Percentiles rank a stretch among this genome's conserved stretches.
These are phyloP conservation scores for Pipa parva DNA, from an alignment of 2,113 vertebrate species.

Conservation along the genomic window DNA sequence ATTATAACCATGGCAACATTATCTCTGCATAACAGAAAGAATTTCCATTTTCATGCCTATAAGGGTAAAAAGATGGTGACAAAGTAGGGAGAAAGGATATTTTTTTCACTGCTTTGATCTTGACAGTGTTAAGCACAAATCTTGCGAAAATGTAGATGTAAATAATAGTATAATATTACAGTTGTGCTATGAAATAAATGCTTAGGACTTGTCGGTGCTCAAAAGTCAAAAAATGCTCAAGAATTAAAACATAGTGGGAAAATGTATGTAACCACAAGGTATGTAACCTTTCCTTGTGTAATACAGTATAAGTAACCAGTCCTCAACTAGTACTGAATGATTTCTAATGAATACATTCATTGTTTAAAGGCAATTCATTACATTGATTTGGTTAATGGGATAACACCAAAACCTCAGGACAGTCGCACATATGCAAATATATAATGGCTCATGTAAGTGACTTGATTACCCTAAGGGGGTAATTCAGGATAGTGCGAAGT, in stretches of 20 bases:
- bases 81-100: slow-evolving; percentile 42
- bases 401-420: too few species aligned
- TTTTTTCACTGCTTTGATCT: slow-evolving; percentile 53
- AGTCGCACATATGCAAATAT: too few species aligned
- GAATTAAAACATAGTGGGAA: slow-evolving; percentile 5
- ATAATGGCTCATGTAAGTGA: too few species aligned
- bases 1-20: slow-evolving; percentile 57
- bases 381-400: too few species aligned
- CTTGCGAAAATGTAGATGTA: slow-evolving; percentile 42
- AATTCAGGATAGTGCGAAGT: too few species aligned
- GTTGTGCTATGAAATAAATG: slow-evolving; percentile 50
- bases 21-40: slow-evolving; percentile 47
- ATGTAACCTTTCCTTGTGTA: too few species aligned
- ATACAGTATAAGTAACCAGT: too few species aligned
- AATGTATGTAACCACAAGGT: not conserved
- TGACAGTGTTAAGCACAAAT: slow-evolving; percentile 46
- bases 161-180: slow-evolving; percentile 47
- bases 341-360: too few species aligned
- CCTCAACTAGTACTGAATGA: too few species aligned
- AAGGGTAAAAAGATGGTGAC: slow-evolving; percentile 44
- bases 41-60: slow-evolving; percentile 54
- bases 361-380: too few species aligned
- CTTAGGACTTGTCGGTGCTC: slow-evolving; percentile 31
- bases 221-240: slow-evolving; percentile 29
- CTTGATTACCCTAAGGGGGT: too few species aligned